Conservation (phyloP, 1,140 invertebrate species). For the Armadillidium nasatum region DNA sequence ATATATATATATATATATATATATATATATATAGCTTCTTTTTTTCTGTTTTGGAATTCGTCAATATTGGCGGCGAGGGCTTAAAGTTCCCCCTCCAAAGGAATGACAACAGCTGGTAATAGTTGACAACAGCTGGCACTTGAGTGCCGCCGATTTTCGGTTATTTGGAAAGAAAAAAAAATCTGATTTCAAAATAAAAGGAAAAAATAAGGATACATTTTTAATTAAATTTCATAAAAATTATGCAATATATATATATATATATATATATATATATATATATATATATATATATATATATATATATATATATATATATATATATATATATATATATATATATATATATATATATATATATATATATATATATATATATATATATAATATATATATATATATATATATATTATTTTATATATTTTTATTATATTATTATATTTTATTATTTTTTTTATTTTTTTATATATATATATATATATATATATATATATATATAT, state of each 20-base stretch:
- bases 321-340: neutral
- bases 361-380: slow-evolving; percentile 8
- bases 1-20: slow-evolving; percentile 14
- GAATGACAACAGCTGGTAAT: slow-evolving; percentile 2
- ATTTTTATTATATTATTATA: no score
- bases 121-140: slow-evolving; percentile 6
- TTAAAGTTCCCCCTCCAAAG: neutral
- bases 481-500: no score
- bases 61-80: neutral
- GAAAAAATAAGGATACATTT: no score
- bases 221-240: no score
- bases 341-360: slow-evolving; percentile 22
- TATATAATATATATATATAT: slow-evolving; percentile 1
- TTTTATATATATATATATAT: no score
- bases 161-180: neutral
- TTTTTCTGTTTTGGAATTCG: neutral
- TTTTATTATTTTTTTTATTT: no score
- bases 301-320: slow-evolving; percentile 12
- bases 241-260: neutral
- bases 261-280: slow-evolving; percentile 8
- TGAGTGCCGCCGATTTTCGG: neutral
- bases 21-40: neutral
- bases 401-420: neutral
- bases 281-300: slow-evolving; percentile 12
- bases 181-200: neutral